Evolutionary conservation across 2,888 invertebrate species (phyloP).

Genomic region (Masnerella sp.): DNA sequence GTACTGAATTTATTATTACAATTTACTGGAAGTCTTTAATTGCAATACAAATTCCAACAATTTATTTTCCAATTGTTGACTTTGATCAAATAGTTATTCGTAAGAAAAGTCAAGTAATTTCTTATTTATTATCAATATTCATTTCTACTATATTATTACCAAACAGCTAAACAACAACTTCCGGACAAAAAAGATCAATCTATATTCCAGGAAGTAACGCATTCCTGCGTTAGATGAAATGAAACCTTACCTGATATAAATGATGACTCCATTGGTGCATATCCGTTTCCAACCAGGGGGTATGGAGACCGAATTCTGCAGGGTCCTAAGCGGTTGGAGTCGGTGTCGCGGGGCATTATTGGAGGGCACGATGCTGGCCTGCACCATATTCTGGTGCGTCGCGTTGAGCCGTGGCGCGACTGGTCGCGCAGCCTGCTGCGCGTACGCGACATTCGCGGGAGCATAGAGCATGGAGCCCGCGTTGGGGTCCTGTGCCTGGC

Average conservation of each 20-base stretch:
- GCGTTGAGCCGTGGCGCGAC: slow-evolving; percentile 72
- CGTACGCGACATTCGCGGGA: slow-evolving; percentile 76
- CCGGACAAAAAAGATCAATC: too few relatives aligned
- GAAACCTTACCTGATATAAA: slow-evolving; percentile 89
- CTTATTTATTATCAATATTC: too few relatives aligned
- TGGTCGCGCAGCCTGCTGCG: slow-evolving; percentile 73
- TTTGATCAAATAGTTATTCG: too few relatives aligned
- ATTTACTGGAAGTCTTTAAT: too few relatives aligned
- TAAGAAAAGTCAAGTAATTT: too few relatives aligned
- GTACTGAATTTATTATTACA: too few relatives aligned
- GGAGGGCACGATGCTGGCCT: slow-evolving; percentile 28
- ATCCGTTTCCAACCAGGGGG: slow-evolving; percentile 89
- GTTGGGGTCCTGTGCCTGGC: slow-evolving; percentile 69
- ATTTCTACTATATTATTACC: too few relatives aligned
- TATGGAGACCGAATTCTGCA: slow-evolving; percentile 79
- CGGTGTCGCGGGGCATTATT: slow-evolving; percentile 58
- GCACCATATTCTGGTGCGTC: slow-evolving; percentile 66
- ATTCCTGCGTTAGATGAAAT: too few relatives aligned
- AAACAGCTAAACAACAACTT: too few relatives aligned
- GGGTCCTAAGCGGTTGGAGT: slow-evolving; percentile 55
- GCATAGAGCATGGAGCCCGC: slow-evolving; percentile 75
- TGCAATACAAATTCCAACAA: too few relatives aligned
- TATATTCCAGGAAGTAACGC: too few relatives aligned
- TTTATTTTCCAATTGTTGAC: too few relatives aligned
- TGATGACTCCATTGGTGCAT: slow-evolving; percentile 84